A percentile compares a stretch with the other conserved stretches of the same genome.
phyloP scores from a whole-genome alignment of 2,113 vertebrate species.

The Cyanoramphus novaezelandiae region DNA sequence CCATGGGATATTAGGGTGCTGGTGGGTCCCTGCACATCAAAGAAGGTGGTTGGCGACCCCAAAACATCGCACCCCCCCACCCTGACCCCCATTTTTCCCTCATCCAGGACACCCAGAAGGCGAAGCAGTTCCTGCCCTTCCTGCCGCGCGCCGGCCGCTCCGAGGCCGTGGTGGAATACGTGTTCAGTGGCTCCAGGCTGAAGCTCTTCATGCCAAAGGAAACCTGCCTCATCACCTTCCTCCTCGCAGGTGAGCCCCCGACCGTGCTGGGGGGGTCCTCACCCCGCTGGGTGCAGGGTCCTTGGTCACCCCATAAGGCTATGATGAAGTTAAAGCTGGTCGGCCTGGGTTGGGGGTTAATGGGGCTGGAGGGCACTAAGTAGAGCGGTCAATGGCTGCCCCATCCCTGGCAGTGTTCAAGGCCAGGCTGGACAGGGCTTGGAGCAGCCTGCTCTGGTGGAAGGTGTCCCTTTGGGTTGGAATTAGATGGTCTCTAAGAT shows the following conservation, averaged over 20 bases:
- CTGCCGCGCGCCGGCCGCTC: conserved; percentile 94
- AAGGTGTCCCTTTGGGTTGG: not conserved
- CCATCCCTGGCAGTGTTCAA: not conserved
- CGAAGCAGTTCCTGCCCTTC: conserved; percentile 97
- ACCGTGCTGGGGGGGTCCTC: too few relatives aligned
- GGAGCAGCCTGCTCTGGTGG: not conserved
- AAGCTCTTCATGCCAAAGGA: conserved; percentile 99
- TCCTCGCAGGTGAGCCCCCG: conserved; percentile 85
- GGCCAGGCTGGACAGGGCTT: not conserved
- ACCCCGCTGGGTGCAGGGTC: not conserved
- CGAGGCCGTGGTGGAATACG: conserved; percentile 95
- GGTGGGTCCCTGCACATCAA: accelerated
- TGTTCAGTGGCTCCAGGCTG: conserved; percentile 95
- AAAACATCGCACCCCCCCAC: accelerated
- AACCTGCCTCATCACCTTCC: conserved; percentile 97
- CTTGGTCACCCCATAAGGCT: not conserved
- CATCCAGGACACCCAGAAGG: conserved; percentile 92
- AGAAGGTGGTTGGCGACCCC: not conserved
- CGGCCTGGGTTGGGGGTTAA: accelerated
- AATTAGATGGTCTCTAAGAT: not conserved
- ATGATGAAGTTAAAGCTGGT: accelerated
- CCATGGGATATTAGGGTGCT: accelerated
- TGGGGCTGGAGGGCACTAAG: not conserved
- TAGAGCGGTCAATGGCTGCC: not conserved
- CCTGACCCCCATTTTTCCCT: not conserved